Evolutionary conservation across 2,888 invertebrate species (phyloP).

Genomic region (Arenicola marina): DNA sequence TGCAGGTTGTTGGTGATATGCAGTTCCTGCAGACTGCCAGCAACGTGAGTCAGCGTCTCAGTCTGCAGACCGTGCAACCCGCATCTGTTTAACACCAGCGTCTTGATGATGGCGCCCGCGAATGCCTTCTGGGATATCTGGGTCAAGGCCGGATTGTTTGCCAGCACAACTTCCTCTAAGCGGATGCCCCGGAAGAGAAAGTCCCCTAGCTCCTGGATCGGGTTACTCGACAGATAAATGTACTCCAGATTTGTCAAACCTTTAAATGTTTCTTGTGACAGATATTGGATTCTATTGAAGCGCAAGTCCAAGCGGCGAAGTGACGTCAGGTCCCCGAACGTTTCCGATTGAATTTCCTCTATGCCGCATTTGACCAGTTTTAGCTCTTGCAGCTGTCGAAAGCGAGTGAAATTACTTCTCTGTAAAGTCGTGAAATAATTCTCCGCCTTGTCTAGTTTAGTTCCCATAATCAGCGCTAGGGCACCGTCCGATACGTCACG

Average conservation of each 20-base stretch:
- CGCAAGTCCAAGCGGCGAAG: slow-evolving; percentile 30
- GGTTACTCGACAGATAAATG: slow-evolving; percentile 31
- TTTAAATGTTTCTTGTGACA: slow-evolving; percentile 16
- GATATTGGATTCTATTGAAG: slow-evolving; percentile 26
- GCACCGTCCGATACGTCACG: slow-evolving; percentile 18
- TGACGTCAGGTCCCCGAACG: slow-evolving; percentile 27
- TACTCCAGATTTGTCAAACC: slow-evolving; percentile 28
- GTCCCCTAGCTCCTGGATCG: slow-evolving; percentile 24
- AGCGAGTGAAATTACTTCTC: slow-evolving; percentile 27
- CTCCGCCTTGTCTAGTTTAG: slow-evolving; percentile 24
- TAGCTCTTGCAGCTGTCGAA: slow-evolving; percentile 27
- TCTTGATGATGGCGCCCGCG: slow-evolving; percentile 17
- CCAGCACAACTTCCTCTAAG: slow-evolving; percentile 25
- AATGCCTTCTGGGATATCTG: slow-evolving; percentile 25
- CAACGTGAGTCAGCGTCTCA: slow-evolving; percentile 16
- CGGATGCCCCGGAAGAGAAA: slow-evolving; percentile 23
- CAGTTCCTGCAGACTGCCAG: slow-evolving; percentile 21
- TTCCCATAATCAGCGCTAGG: slow-evolving; percentile 24
- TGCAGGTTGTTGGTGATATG: slow-evolving; percentile 29
- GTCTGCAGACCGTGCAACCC: slow-evolving; percentile 13
- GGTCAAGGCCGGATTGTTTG: slow-evolving; percentile 26
- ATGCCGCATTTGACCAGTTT: slow-evolving; percentile 32
- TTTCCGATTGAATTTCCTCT: slow-evolving; percentile 24
- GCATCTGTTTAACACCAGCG: slow-evolving; percentile 23
- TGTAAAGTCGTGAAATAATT: slow-evolving; percentile 26